Evolutionary conservation across 2,113 vertebrate genomes (phyloP).

Genomic region (Butastur rufipennis): DNA sequence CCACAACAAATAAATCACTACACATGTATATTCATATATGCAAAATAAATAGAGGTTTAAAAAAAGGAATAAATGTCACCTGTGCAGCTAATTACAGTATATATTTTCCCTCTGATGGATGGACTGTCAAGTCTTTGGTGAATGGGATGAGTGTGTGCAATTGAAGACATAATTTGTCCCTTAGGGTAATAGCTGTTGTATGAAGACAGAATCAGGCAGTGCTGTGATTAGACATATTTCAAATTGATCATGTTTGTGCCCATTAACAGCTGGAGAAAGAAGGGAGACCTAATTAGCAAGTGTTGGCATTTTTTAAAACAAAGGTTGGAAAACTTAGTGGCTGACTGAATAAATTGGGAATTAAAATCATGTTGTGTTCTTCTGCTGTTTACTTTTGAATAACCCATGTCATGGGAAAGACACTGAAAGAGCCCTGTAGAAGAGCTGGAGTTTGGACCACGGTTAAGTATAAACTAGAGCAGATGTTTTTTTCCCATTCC

Average conservation of each 20-base stretch:
- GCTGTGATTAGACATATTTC: neutral
- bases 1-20: neutral
- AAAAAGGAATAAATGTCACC: neutral
- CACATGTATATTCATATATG: neutral
- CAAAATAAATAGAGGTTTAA: neutral
- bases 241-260: neutral
- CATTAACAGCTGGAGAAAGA: slow-evolving; percentile 18
- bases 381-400: neutral
- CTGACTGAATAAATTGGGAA: slow-evolving; percentile 1
- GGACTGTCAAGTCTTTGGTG: neutral
- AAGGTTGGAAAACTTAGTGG: neutral
- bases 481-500: neutral
- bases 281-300: neutral
- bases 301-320: neutral
- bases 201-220: neutral
- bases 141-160: neutral
- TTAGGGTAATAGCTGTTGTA: neutral
- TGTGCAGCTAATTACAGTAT: neutral
- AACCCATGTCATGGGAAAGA: neutral
- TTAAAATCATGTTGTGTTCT: neutral
- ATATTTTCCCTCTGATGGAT: neutral
- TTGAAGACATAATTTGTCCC: slow-evolving; percentile 6
- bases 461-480: neutral
- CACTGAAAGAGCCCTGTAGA: neutral
- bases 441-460: neutral